Base-by-base conservation (phyloP, 2,113 vertebrate species). In the Probosciger aterrimus region DNA sequence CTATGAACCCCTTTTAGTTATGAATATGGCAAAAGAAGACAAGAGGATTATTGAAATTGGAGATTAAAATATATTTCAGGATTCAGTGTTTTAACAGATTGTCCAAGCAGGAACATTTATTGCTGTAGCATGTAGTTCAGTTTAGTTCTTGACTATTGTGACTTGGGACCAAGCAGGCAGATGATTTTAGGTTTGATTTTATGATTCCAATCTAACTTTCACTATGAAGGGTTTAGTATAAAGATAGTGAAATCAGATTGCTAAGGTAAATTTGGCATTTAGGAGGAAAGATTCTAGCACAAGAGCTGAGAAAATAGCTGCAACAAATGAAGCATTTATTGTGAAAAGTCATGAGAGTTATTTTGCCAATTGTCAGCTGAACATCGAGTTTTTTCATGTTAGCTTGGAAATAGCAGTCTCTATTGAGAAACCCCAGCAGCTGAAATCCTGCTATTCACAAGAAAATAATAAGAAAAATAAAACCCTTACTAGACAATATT, bases 401-500 rank as follows among this genome's bases (percentile, higher is more conserved):
- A 89, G 75, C 81, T 97, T 90, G 70, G 93, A 96, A 96, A 92
- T 27, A 88, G 62, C 69, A 93, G 87, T 47, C 86, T 73, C 60
- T 50, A 92, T 77, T 95, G 87, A 96, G 82, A 96, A 91, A 91
- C 50, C 55, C 23, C 65, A 93, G 88, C 93, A 97, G 97, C 94
- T 95, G 94, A 97, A 96, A 96, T 91, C 41, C 57, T 84, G n/a
- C 91, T 96, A 88, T 97, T 96, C 90, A 95, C 59, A 94, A 91
- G 59, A 80, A 95, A 86, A 95, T 80, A 91, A 82, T 57, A 92
- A 71, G 31, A 47, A 86, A 92, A 95, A 93, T 92, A 1, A 15
- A 59, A 59, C 68, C 76, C 87, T 90, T 93, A 90, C 46, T 86
- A 74, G 75, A 94, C 88, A 96, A 90, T 92, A 89, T 91, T 49